Percentiles rank a stretch among this genome's conserved stretches.
phyloP scores from a whole-genome alignment of 2,113 vertebrate species.

The Cyanoderma ruficeps region DNA sequence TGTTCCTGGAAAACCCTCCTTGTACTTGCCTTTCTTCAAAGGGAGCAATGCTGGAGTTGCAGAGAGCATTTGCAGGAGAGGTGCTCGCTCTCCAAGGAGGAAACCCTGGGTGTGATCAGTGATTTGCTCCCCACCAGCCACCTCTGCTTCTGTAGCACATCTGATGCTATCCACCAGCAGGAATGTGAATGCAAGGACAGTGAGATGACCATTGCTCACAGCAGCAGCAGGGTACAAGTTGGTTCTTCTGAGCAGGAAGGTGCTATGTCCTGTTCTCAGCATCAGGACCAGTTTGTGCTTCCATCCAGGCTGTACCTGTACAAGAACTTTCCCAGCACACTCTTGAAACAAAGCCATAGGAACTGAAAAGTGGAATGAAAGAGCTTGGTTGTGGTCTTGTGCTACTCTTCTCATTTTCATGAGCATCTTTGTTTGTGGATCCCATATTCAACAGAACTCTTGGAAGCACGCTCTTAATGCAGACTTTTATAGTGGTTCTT shows the following conservation, averaged over 20 bases:
- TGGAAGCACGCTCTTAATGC: background rate
- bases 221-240: background rate
- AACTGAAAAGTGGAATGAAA: background rate
- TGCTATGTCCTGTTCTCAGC: background rate
- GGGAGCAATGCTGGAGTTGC: background rate
- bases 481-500: background rate
- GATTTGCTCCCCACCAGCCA: background rate
- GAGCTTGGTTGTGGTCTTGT: background rate
- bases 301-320: background rate
- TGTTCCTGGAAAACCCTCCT: background rate
- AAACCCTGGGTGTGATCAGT: background rate
- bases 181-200: background rate
- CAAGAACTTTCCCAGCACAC: background rate
- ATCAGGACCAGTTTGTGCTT: background rate
- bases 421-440: background rate
- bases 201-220: background rate
- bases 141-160: background rate
- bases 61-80: background rate
- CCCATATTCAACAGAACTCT: background rate
- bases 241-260: background rate
- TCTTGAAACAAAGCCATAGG: background rate
- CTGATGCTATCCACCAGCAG: background rate
- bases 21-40: background rate
- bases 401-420: background rate
- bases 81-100: rapidly evolving